Evolutionary conservation across 2,113 vertebrate species (phyloP), one percentile per base, ranked within the genome.

Genomic region (Cynoglossus semilaevis): DNA sequence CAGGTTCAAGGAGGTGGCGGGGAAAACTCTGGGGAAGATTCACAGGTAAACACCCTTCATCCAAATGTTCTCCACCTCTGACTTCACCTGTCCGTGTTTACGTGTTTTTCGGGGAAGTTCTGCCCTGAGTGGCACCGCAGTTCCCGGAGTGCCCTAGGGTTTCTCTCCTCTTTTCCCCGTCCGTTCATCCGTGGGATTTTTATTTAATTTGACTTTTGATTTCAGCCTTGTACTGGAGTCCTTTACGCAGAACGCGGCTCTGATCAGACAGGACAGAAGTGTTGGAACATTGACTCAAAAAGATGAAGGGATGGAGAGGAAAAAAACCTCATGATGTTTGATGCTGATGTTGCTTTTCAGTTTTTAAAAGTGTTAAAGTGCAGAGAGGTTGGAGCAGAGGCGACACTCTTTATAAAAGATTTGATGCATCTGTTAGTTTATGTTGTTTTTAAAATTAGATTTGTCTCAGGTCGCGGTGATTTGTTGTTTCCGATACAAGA

Each of bases 1-100:
- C 74, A 89, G 90, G 81, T 89, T 92, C 70, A 92, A 91, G 78
- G 88, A 87, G 69, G 84, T 49, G 29, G 90, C 90, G 10, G 91
- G 76, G 17, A 90, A 88, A 88, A 90, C 90, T 72, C 81, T 92
- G 55, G 90, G 90, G 41, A 91, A 89, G 77, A 88, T 92, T 83
- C 70, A 91, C 90, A 91, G 91, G 91, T 92, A 87, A 29, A 29
- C 41, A 12, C 14, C 55, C 14, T 14, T 50, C 14, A 66, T 37
- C 36, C 6, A 17, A 19, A 47, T 34, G 18, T 42, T 15, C 59
- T 57, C 7, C 29, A 45, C 8, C 11, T 47, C 29, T 13, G 34
- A 63, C 55, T 56, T 72, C 13, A 4, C 49, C 48, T 1, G n/a
- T n/a, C 58, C 36, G n/a, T 17, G 9, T 69, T 54, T 2, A 43